A percentile compares a stretch with the other conserved stretches of the same genome.
phyloP scores from a whole-genome alignment of 2,888 invertebrate genomes.

The Gibbula magus region DNA sequence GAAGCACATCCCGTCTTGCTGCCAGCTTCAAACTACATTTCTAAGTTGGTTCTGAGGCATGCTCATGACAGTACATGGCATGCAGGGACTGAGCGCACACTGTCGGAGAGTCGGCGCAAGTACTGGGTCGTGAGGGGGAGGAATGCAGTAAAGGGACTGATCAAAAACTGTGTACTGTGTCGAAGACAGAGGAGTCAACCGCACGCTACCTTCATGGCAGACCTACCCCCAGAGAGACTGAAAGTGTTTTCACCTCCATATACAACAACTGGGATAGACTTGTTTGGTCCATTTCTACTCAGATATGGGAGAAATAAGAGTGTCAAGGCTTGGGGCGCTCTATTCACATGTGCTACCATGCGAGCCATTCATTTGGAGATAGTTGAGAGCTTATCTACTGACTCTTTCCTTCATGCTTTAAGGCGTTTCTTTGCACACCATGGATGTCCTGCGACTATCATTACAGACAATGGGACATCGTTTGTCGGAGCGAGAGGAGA shows the following conservation, averaged over 20 bases:
- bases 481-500: slow-evolving; percentile 15
- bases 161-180: slow-evolving; percentile 26
- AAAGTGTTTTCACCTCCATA: slow-evolving; percentile 19
- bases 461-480: slow-evolving; percentile 23
- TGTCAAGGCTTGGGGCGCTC: slow-evolving; percentile 26
- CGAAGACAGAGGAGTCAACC: background rate
- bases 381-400: slow-evolving; percentile 24
- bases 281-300: slow-evolving; percentile 27
- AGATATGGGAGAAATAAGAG: slow-evolving; percentile 2
- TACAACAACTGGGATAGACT: slow-evolving; percentile 22
- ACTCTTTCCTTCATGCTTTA: slow-evolving; percentile 29
- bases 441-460: slow-evolving; percentile 29
- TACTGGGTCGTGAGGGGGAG: slow-evolving; percentile 18
- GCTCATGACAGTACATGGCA: slow-evolving; percentile 3
- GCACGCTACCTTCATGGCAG: slow-evolving; percentile 20
- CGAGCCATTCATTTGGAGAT: slow-evolving; percentile 33
- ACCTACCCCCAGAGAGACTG: slow-evolving; percentile 23
- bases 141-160: background rate
- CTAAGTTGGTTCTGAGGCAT: slow-evolving; percentile 1
- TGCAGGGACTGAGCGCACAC: slow-evolving; percentile 23
- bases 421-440: slow-evolving; percentile 19
- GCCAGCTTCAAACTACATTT: background rate
- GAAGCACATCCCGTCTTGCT: slow-evolving; percentile 24
- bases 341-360: slow-evolving; percentile 35
- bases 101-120: slow-evolving; percentile 9